phyloP scores from a whole-genome alignment of 2,888 invertebrate species.

The Gastracanthus pulcherrimus region DNA sequence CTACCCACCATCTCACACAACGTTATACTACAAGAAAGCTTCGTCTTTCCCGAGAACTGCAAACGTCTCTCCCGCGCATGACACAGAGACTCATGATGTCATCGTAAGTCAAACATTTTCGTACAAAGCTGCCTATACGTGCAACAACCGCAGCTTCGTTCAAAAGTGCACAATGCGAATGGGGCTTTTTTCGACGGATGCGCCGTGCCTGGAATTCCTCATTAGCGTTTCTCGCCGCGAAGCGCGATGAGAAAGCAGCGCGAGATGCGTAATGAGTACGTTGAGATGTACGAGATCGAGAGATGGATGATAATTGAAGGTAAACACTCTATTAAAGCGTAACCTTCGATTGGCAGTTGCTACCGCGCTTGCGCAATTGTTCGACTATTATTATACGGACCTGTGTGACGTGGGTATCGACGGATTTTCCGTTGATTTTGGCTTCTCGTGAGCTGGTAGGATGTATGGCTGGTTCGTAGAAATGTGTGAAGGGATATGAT shows the following conservation, averaged over 20 bases:
- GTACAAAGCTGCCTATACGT: neutral
- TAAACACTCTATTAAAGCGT: conserved; percentile 26
- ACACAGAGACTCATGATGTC: conserved; percentile 19
- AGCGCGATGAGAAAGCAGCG: conserved; percentile 50
- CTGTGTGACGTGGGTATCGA: conserved; percentile 1
- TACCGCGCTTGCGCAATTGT: neutral
- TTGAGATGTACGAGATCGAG: conserved; percentile 7
- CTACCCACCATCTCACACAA: neutral
- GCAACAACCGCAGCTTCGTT: too few species aligned
- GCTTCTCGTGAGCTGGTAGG: too few species aligned
- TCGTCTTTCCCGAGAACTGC: neutral
- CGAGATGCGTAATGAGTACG: neutral
- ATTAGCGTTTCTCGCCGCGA: conserved; percentile 51
- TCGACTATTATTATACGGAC: neutral
- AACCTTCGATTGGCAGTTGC: neutral
- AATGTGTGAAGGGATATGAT: neutral
- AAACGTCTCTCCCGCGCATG: neutral
- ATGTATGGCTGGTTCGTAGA: too few species aligned
- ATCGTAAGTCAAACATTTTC: conserved; percentile 47
- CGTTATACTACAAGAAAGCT: neutral
- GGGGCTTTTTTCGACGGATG: conserved; percentile 32
- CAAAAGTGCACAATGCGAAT: conserved; percentile 13
- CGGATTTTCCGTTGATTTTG: neutral
- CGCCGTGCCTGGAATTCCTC: conserved; percentile 58
- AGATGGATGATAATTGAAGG: conserved; percentile 33